A percentile compares a stretch with the other conserved stretches of the same genome.
These are phyloP conservation scores for Pseudomyrmex pallidus DNA, from an alignment of 1,140 invertebrate genomes.

Conservation along the genomic window DNA sequence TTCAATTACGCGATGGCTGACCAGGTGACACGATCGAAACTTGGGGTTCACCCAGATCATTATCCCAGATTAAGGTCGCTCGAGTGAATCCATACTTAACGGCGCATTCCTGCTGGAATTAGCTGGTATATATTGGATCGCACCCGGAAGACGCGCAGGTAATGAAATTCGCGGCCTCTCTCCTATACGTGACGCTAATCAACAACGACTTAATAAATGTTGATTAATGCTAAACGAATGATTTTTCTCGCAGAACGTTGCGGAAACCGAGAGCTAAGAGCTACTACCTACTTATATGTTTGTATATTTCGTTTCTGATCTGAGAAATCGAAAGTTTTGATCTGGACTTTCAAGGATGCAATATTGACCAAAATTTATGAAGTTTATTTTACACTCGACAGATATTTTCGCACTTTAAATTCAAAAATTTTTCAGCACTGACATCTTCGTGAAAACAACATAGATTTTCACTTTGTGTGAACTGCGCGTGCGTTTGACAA, in stretches of 20 bases:
- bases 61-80: constrained; percentile 19
- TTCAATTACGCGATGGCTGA: constrained; percentile 21
- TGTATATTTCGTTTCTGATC: no score
- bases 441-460: no score
- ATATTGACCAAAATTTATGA: no score
- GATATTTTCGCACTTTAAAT: no score
- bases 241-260: no score
- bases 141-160: neutral
- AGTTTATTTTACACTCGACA: no score
- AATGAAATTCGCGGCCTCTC: neutral
- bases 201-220: constrained; percentile 31
- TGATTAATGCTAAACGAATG: constrained; percentile 19
- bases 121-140: neutral
- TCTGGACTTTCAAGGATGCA: no score
- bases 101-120: neutral
- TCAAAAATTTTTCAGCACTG: no score
- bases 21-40: constrained; percentile 28
- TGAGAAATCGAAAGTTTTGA: no score
- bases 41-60: neutral
- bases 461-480: no score
- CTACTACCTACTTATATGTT: no score
- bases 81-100: constrained; percentile 36
- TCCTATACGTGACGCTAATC: constrained; percentile 13
- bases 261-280: neutral
- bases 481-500: no score